Conservation (phyloP, 2,113 vertebrate genomes). For the Nycticorax nycticorax region DNA sequence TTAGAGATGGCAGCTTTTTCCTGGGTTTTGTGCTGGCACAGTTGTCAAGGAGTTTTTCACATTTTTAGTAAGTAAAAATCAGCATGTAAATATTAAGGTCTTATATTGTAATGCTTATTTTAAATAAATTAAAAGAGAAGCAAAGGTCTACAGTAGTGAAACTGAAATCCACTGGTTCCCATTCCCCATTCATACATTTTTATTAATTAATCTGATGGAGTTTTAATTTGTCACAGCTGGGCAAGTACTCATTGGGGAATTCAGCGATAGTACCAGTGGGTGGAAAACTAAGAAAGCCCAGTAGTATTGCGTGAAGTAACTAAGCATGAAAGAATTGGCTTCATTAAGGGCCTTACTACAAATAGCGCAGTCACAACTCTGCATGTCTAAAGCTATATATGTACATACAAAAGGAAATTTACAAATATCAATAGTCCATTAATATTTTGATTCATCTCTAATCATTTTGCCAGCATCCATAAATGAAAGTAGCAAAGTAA, state of each 20-base stretch:
- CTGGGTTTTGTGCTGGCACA: not conserved
- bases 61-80: not conserved
- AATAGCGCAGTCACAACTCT: not conserved
- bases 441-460: not conserved
- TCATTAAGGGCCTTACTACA: not conserved
- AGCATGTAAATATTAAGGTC: not conserved
- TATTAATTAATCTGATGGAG: not conserved
- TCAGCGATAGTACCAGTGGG: fast-evolving
- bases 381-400: not conserved
- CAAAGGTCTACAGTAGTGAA: not conserved
- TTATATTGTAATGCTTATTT: not conserved
- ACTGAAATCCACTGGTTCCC: not conserved
- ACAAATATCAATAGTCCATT: not conserved
- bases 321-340: not conserved
- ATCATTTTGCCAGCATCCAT: not conserved
- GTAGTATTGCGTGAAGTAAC: not conserved
- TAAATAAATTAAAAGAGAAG: not conserved
- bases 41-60: not conserved
- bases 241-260: not conserved
- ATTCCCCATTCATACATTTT: not conserved
- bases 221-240: not conserved
- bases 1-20: not conserved
- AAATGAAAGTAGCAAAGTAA: not conserved
- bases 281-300: not conserved
- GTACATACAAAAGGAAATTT: not conserved